Conservation (phyloP, 2,113 vertebrate genomes). For the Tylochromis polylepis region DNA sequence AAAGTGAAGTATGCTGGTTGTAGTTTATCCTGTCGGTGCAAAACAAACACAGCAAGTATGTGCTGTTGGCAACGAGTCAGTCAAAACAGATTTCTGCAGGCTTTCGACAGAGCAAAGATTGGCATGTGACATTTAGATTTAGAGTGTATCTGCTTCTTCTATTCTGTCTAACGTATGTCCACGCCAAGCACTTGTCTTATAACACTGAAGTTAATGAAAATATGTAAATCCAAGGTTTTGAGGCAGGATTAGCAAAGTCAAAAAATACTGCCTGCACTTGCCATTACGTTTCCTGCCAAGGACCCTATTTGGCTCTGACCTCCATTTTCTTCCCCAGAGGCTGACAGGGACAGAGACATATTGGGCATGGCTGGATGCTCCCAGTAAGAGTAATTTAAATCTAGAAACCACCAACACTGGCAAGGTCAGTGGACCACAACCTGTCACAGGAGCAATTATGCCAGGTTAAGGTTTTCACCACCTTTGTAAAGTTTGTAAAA, state of each 20-base stretch:
- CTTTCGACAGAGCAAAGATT: neutral
- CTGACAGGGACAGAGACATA: conserved; percentile 18
- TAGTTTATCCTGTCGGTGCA: neutral
- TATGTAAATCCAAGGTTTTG: neutral
- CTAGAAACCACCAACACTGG: neutral
- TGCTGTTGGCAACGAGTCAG: neutral
- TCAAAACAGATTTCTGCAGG: neutral
- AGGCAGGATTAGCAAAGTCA: neutral
- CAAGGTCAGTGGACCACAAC: conserved; percentile 1
- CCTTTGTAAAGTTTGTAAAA: neutral
- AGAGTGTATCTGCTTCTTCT: neutral
- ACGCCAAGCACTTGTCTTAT: neutral
- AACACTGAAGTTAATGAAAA: neutral
- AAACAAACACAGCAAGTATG: neutral
- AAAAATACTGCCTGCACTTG: neutral
- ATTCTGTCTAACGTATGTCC: neutral
- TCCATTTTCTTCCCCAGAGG: conserved; percentile 21
- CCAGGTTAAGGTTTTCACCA: neutral
- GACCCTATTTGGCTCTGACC: conserved; percentile 25
- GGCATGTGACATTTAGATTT: neutral
- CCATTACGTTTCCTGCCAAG: conserved; percentile 21
- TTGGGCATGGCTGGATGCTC: neutral
- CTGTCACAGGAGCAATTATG: neutral
- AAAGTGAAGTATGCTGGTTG: neutral
- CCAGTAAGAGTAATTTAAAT: conserved; percentile 19